Evolutionary conservation across 2,113 vertebrate genomes (phyloP), one percentile per base, ranked within the genome.

Genomic region (Vanacampus margaritifer): DNA sequence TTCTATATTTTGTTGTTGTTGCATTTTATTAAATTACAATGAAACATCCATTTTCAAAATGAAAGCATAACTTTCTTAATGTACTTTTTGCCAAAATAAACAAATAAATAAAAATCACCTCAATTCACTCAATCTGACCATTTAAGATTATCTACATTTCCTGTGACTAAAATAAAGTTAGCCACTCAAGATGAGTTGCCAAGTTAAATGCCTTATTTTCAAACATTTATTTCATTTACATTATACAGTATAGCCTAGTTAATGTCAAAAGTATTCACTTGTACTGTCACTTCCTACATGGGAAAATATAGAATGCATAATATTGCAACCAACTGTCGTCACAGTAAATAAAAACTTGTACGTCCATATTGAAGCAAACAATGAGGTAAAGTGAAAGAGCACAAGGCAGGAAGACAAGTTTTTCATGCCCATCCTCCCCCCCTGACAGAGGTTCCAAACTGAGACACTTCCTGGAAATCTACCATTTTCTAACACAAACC

Each of bases 381-480:
- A 24, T 35, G 6, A 63, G 7, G 58, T 41, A 60, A 26, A 23
- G 10, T 19, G 0, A 60, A 11, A 43, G 58, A 59, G 59, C 36
- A 39, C 10, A 50, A 16, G 32, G 35, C 58, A 67, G 58, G 48
- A 67, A 72, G 28, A 51, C n/a, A 54, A 24, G 69, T 59, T 76
- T 68, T 70, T 53, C 32, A 63, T 5, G 68, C 74, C 65, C 61
- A 26, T 46, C 37, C 56, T 19, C 21, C 54, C 24, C 24, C n/a
- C 50, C 35, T 11, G 0, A 12, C 6, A 12, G 6, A 0, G n/a
- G 48, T 73, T 67, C 21, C 32, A 35, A 61, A 71, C 23, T 13
- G 68, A 43, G 73, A 46, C 37, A 17, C 64, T 86, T 87, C 85
- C 80, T 56, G 70, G 83, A 79, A 83, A 59, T 0, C 19, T 16